Conservation (phyloP, 2,113 vertebrate genomes). For the Diglossa brunneiventris region DNA sequence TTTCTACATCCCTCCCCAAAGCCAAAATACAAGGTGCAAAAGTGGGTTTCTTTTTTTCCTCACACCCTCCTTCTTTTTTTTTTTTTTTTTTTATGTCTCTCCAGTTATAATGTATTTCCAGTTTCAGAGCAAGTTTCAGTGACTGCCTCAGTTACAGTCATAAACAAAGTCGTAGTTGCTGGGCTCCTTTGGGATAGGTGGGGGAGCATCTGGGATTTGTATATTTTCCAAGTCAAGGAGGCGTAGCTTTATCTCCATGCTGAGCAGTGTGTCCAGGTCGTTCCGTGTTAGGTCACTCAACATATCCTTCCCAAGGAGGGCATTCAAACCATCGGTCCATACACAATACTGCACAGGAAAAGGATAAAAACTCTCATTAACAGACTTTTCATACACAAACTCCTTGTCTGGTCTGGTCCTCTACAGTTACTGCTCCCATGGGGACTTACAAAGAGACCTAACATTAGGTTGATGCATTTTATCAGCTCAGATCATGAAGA, state of each 20-base stretch:
- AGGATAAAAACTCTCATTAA: background rate
- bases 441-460: background rate
- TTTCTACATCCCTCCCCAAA: conserved; percentile 3
- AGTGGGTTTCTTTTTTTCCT: background rate
- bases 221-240: conserved; percentile 98
- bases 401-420: background rate
- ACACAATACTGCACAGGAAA: conserved; percentile 86
- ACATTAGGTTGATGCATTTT: background rate
- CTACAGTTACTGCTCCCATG: background rate
- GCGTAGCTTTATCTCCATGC: conserved; percentile 99
- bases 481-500: background rate
- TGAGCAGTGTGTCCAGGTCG: conserved; percentile 95
- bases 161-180: conserved; percentile 99
- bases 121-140: conserved; percentile 65
- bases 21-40: conserved; percentile 52
- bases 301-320: conserved; percentile 97
- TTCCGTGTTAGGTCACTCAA: conserved; percentile 93
- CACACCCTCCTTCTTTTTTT: background rate
- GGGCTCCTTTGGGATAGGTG: conserved; percentile 98
- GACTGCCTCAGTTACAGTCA: conserved; percentile 90
- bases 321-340: conserved; percentile 97
- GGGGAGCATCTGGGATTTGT: conserved; percentile 96
- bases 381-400: background rate
- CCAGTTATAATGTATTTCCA: conserved; percentile 73
- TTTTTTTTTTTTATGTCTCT: conserved; percentile 10